These are phyloP conservation scores for Drosophila niveifrons DNA, from an alignment of 2,888 invertebrate species.

Conservation along the genomic window DNA sequence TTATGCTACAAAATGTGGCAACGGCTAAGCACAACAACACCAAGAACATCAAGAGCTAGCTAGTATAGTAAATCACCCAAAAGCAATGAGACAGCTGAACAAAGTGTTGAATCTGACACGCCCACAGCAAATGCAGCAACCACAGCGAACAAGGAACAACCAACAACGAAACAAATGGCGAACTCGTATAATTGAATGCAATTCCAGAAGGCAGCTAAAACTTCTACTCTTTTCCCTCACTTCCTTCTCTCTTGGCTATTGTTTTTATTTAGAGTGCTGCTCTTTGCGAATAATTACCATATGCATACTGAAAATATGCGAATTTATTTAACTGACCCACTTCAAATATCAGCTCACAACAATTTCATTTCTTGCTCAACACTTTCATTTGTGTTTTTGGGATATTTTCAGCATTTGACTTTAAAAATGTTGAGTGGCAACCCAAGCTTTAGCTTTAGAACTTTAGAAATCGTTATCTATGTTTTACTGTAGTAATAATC, in stretches of 20 bases:
- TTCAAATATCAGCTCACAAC: background rate
- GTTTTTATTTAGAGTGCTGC: background rate
- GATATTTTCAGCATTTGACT: background rate
- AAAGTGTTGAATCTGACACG: slow-evolving; percentile 50
- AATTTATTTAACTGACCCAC: slow-evolving; percentile 2
- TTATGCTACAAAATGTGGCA: slow-evolving; percentile 46
- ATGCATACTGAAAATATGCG: background rate
- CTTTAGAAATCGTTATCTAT: too few species aligned
- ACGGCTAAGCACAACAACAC: slow-evolving; percentile 5
- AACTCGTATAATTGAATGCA: slow-evolving; percentile 38
- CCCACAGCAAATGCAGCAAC: slow-evolving; percentile 42
- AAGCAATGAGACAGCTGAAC: slow-evolving; percentile 54
- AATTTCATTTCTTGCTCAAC: background rate
- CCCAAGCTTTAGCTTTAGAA: too few species aligned
- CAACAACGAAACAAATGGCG: slow-evolving; percentile 1
- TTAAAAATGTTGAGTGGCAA: too few species aligned
- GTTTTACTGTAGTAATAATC: too few species aligned
- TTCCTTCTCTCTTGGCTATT: background rate
- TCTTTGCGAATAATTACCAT: slow-evolving; percentile 1
- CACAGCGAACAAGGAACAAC: background rate
- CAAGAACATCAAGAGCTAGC: background rate
- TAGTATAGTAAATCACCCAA: slow-evolving; percentile 44
- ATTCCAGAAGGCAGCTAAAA: slow-evolving; percentile 8
- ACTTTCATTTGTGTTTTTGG: background rate
- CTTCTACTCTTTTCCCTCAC: background rate